Base-by-base conservation (phyloP, 1,140 invertebrate species). In the Colletes latitarsis region DNA sequence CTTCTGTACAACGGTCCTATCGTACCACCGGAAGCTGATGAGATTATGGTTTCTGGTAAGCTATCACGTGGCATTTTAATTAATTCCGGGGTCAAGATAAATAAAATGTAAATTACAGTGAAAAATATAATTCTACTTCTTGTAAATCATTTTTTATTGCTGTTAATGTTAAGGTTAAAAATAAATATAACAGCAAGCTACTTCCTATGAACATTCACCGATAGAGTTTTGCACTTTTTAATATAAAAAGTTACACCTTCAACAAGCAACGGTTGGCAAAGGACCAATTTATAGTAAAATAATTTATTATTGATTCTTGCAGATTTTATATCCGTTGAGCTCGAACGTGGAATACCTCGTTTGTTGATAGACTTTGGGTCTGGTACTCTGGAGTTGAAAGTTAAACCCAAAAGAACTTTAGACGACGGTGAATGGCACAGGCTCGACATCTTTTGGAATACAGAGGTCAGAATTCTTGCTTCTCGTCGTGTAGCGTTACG, bases 381-480 rank as follows among this genome's bases (percentile, higher is more conserved):
- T 0, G 98, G 98, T 67, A 98, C 97, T 0, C 92, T 99, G 77
- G 97, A 98, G 90, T 92, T 99, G 14, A 95, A 96, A 90, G 96
- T 99, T 0, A 97, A 98, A 93, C 97, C 97, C 0, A 97, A 97
- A 87, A 96, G 96, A 88, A 96, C 95, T 0, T 92, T 99, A 55
- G 97, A 98, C 90, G 98, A 99, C 92, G 98, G 98, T 3, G 97
- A 98, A 90, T 99, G 98, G 98, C 98, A 99, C 93, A 94, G 97
- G 79, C 94, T 99, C 67, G 98, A 99, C 92, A 95, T 99, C 74
- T 99, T 98, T 91, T 98, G 98, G 97, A 96, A 98, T 88, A 98
- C 97, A 15, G 98, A 98, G 94, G 95, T 96, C 84, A 80, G 58
- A 55, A 17, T 52, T 41, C 14, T 21, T 21, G n/a, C 14, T 60